Base-by-base conservation (phyloP, 1,140 invertebrate species). In the Maconellicoccus hirsutus region DNA sequence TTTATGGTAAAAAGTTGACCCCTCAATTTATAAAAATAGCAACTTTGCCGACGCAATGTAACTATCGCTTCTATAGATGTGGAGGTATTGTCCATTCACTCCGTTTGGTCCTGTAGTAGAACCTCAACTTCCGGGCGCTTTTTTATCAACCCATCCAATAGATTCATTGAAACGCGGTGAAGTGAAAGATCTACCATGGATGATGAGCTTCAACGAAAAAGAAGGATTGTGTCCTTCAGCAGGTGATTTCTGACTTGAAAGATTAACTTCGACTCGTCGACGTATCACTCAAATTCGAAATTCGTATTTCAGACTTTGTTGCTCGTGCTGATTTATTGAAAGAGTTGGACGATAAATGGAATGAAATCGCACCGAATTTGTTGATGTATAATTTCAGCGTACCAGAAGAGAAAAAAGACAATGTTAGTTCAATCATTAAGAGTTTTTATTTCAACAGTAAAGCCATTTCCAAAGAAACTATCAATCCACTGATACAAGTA, bases 101-200 rank as follows among this genome's bases (percentile, higher is more conserved):
- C 84, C 84, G 0, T 87, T 86, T 77, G 85, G 82, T 0, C 85
- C 85, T 23, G 82, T 85, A 0, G 77, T 81, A 0, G 86, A 87
- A 75, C 79, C 80, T 25, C 66, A 74, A 1, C 76, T 77, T 1
- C 75, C 82, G 1, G 74, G 80, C 10, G 80, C 84, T 1, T 88
- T 88, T 78, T 78, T 88, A 0, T 79, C 80, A 2, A 76, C 82
- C 72, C 79, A 83, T 52, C 86, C 86, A 0, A 80, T 81, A 73
- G 80, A 83, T 61, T 82, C 85, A 0, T 1, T 72, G 0, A n/a
- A 39, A 1, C 66, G 63, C 21, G 70, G 72, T 10, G 72, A 72
- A 70, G 74, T 79, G 10, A 59, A 75, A 16, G 76, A 81, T 72
- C 66, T 80, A 8, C 81, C 81, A 7, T 79, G 78, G 78, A 75